Conservation (phyloP, 2,113 vertebrate species). For the Protomyctophum bolini region DNA sequence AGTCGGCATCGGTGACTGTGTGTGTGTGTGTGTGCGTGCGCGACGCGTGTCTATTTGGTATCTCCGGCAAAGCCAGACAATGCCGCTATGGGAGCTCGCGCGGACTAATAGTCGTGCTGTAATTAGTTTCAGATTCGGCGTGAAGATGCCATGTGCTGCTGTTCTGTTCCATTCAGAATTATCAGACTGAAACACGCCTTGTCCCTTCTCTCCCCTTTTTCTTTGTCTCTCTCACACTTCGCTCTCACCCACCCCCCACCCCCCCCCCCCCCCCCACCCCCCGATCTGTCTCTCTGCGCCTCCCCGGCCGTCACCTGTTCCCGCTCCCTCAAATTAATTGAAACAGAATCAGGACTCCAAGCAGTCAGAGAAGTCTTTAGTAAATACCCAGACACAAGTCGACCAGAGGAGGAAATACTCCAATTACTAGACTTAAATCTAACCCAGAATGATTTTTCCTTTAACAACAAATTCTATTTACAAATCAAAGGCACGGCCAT, state of each 20-base stretch:
- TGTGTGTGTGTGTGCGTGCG: not conserved
- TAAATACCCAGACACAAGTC: too few species aligned
- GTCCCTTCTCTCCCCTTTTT: slow-evolving; percentile 33
- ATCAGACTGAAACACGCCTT: slow-evolving; percentile 53
- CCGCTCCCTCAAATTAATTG: too few species aligned
- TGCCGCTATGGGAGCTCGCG: slow-evolving; percentile 36
- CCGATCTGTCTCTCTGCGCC: not conserved
- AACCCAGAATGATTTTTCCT: too few species aligned
- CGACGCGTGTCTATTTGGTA: not conserved
- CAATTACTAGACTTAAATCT: too few species aligned
- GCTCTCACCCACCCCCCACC: not conserved
- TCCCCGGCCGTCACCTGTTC: too few species aligned
- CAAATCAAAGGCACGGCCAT: too few species aligned
- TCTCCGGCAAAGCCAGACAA: slow-evolving; percentile 27
- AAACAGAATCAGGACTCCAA: too few species aligned
- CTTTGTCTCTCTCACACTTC: slow-evolving; percentile 41
- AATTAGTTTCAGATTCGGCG: slow-evolving; percentile 68
- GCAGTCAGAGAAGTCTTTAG: too few species aligned
- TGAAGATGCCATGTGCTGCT: slow-evolving; percentile 67
- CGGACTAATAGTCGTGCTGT: slow-evolving; percentile 57
- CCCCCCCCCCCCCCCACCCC: not conserved
- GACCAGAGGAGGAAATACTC: too few species aligned
- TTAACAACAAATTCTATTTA: too few species aligned
- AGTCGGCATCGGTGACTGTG: too few species aligned
- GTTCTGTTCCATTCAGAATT: slow-evolving; percentile 50